Conservation (phyloP, 2,797 vertebrate species). For the Crenichthys baileyi region DNA sequence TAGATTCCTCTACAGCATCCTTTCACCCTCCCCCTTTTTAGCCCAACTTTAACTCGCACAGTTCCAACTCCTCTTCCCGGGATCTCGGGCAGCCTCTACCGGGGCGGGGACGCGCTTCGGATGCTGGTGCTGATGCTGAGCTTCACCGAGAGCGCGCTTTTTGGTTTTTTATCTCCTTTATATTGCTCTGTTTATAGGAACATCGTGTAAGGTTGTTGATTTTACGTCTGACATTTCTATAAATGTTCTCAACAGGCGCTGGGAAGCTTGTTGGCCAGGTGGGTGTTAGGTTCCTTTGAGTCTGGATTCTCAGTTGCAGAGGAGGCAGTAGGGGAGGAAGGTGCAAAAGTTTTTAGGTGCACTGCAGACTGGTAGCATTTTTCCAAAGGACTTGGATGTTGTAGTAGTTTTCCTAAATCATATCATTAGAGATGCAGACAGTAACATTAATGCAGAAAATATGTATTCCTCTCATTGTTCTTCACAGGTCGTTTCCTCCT, state of each 20-base stretch:
- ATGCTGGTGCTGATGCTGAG: conserved; percentile 78
- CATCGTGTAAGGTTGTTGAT: not conserved
- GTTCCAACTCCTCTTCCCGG: conserved; percentile 81
- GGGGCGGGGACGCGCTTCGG: conserved; percentile 78
- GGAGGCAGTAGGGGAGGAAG: conserved; percentile 17
- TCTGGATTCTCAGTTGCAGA: conserved; percentile 39
- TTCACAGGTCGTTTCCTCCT: conserved; percentile 19
- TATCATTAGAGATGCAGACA: not conserved
- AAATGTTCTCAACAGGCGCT: conserved; percentile 7
- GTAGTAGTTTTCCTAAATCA: not conserved
- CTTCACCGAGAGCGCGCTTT: conserved; percentile 78
- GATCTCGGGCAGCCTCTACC: conserved; percentile 75
- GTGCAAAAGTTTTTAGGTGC: conserved; percentile 44
- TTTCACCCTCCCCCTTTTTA: conserved; percentile 59
- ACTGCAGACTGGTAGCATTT: conserved; percentile 20
- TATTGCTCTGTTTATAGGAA: conserved; percentile 55
- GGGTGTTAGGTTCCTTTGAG: conserved; percentile 16
- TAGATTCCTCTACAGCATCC: conserved; percentile 71
- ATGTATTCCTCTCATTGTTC: conserved; percentile 33
- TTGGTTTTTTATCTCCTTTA: conserved; percentile 49
- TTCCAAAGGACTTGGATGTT: conserved; percentile 6
- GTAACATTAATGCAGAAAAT: conserved; percentile 3
- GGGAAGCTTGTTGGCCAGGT: conserved; percentile 2
- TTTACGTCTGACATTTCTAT: conserved; percentile 2
- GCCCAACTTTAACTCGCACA: conserved; percentile 80